Base-by-base conservation (phyloP, 2,888 invertebrate species). In the Epicampocera succincta region DNA sequence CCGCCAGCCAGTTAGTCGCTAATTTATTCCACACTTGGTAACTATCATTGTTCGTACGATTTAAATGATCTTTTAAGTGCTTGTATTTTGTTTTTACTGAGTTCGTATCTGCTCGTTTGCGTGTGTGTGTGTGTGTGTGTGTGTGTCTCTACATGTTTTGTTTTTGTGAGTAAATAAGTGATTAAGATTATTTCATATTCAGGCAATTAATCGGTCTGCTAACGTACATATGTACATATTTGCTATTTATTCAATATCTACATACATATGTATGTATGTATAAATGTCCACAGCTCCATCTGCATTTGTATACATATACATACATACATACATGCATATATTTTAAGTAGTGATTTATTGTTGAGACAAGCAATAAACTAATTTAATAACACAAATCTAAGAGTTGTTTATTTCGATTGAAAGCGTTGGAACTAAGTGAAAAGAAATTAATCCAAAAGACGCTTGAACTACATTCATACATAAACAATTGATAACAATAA, bases 11-110 rank as follows among this genome's bases (percentile, higher is more conserved):
- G 48, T 65, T 50, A 58, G 50, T 58, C 65, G 75, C 60, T 68
- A 52, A 76, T 68, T 68, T 52, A 75, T 50, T 68, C 58, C 29
- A 68, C 58, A 42, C 50, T 66, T 75, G 52, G 75, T 50, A 68
- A 76, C 75, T 44, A 71, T 44, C 38, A 60, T 21, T 42, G 44
- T 15, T 2, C 15, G 15, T 44, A 44, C 15, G 1, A 21, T 2
- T 33, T 19, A 6, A 50, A 40, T 60, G 33, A 33, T 33, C 9
- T 33, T 33, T n/a, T 8, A 33, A 33, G 33, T 33, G 33, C 33
- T 6, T 33, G 8, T 33, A 33, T 33, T 33, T 33, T 33, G 33
- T 33, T 33, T 33, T 33, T 33, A 33, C 8, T 33, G 33, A 33
- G 3, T 33, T 33, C 9, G 8, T 33, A 33, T 33, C 33, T 33